A percentile compares a stretch with the other conserved stretches of the same genome.
Evolutionary conservation across 2,797 vertebrate genomes (phyloP).

Genomic region (Rachycentron canadum): DNA sequence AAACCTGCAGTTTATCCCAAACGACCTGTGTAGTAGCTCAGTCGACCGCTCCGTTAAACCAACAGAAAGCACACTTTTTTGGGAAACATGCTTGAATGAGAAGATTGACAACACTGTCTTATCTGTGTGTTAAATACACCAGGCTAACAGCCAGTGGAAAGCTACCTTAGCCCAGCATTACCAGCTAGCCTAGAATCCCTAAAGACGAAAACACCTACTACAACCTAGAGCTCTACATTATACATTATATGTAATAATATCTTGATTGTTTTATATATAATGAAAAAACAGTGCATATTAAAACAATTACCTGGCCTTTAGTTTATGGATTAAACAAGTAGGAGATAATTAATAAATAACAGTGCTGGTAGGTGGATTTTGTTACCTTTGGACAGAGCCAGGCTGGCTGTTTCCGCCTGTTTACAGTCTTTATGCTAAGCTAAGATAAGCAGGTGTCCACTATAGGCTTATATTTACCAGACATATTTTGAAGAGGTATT

Average conservation of each 20-base stretch:
- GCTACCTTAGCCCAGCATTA: not conserved
- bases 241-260: too few species aligned
- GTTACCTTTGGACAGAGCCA: not conserved
- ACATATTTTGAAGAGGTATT: not conserved
- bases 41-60: not conserved
- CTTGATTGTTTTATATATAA: not conserved
- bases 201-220: not conserved
- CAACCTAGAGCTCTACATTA: not conserved
- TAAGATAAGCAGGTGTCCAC: not conserved
- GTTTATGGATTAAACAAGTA: not conserved
- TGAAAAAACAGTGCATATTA: not conserved
- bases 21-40: not conserved
- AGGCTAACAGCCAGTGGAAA: not conserved
- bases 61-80: not conserved
- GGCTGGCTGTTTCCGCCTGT: not conserved
- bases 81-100: not conserved
- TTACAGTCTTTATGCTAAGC: not conserved
- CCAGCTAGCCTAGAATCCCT: not conserved
- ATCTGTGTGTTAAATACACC: not conserved
- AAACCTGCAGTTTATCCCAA: slow-evolving; percentile 28
- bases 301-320: not conserved
- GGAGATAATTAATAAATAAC: not conserved
- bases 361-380: not conserved
- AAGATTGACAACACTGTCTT: not conserved
- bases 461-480: not conserved